Evolutionary conservation across 2,888 invertebrate species (phyloP).

Genomic region (Galerucella nymphaeae): DNA sequence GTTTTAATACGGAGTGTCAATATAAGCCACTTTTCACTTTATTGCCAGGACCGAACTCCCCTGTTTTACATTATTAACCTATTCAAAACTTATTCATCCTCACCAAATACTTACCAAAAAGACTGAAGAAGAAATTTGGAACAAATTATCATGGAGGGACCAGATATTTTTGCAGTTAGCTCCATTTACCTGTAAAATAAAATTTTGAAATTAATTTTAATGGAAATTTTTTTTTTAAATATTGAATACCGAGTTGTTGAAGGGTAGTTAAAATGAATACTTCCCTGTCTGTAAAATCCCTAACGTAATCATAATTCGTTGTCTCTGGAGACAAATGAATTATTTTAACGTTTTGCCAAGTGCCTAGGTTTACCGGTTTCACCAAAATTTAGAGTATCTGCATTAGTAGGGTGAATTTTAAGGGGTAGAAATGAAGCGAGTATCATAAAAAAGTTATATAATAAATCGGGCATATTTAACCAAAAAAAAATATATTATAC

Average conservation of each 20-base stretch:
- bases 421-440: not conserved
- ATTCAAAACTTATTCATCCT: too few species aligned
- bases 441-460: not conserved
- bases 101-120: too few species aligned
- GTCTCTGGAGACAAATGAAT: constrained; percentile 59
- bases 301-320: constrained; percentile 58
- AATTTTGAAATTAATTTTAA: not conserved
- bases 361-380: constrained; percentile 29
- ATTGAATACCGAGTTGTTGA: too few species aligned
- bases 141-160: too few species aligned
- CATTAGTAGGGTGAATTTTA: constrained; percentile 11
- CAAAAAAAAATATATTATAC: not conserved
- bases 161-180: too few species aligned
- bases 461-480: not conserved
- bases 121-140: too few species aligned
- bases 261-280: not conserved
- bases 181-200: too few species aligned
- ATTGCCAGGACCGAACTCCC: too few species aligned
- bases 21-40: too few species aligned
- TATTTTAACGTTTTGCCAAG: constrained; percentile 56
- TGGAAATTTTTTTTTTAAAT: not conserved
- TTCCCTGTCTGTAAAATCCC: not conserved
- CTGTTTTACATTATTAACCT: not conserved
- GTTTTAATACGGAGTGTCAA: too few species aligned
- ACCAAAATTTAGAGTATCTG: constrained; percentile 37